Base-by-base conservation (phyloP, 2,888 invertebrate species). In the Sinodicranocentrus sp. region DNA sequence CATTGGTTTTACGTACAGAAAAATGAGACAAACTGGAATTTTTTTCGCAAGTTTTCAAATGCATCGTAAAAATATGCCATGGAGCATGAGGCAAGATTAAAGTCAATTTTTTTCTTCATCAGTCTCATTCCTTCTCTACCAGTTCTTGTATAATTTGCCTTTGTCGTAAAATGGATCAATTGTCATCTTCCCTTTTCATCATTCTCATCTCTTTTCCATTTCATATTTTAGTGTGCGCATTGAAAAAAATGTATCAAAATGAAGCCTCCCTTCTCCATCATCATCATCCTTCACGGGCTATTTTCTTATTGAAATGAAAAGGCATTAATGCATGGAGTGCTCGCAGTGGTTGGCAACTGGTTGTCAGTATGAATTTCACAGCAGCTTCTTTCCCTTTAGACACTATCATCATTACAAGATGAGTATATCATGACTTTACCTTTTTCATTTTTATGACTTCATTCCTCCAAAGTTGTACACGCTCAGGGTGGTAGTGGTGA, bases 361-460 rank as follows among this genome's bases (percentile, higher is more conserved):
- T 80, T 80, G 80, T 72, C 80, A 72, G 80, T 73, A 80, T 80
- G 67, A 57, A 80, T 80, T 80, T 80, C 80, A 79, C 79, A 68
- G 76, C 67, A 76, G 68, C 28, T 59, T 28, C 68, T 71, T 63
- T 52, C 17, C 44, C 43, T 54, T 23, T 54, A 70, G 15, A 65
- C 48, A 63, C 26, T 54, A 78, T 78, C 68, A 70, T 70, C 68
- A 71, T 63, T 79, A 70, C 52, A 44, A 33, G 52, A 65, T 78
- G 71, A 63, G 44, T 43, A 17, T 65, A 65, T 61, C 70, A 79
- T 71, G 79, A 79, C 71, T 78, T 57, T 79, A 79, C 65, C 63
- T 68, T 61, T 59, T 71, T 79, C 71, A 33, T 79, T 78, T 78
- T 79, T 79, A 79, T 79, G 79, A 71, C 79, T 79, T 71, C 79